Percentiles rank a stretch among this genome's conserved stretches.
Conservation (phyloP, 2,888 invertebrate species). For the Parnassius apollo region DNA sequence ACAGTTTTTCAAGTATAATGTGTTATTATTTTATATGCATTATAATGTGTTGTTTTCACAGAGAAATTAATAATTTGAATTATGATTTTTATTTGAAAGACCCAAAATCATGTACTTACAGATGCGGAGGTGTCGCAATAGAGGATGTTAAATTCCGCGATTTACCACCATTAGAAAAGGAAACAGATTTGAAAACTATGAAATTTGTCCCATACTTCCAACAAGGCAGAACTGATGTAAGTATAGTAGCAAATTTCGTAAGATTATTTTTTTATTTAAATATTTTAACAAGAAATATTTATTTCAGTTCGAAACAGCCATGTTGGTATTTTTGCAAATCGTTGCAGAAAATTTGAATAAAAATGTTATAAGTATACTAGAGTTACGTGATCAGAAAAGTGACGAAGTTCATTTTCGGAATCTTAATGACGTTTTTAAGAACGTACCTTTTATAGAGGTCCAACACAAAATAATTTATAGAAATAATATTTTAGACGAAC, state of each 20-base stretch:
- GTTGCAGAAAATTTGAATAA: conserved; percentile 43
- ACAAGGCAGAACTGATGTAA: conserved; percentile 37
- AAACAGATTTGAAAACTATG: conserved; percentile 35
- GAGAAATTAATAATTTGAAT: no score
- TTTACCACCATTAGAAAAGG: conserved; percentile 30
- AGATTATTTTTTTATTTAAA: no score
- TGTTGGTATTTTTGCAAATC: conserved; percentile 41
- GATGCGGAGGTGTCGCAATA: conserved; percentile 53
- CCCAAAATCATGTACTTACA: conserved; percentile 29
- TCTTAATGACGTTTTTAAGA: conserved; percentile 29
- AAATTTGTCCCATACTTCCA: conserved; percentile 43
- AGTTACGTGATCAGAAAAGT: conserved; percentile 32
- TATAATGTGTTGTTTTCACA: no score
- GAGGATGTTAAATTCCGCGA: conserved; percentile 42
- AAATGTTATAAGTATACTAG: conserved; percentile 35
- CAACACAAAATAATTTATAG: conserved; percentile 29
- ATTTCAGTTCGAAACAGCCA: conserved; percentile 36
- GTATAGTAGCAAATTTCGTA: conserved; percentile 21
- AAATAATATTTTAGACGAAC: conserved; percentile 24
- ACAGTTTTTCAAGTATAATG: no score
- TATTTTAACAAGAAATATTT: not conserved
- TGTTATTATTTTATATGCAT: no score
- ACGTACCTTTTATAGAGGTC: conserved; percentile 31
- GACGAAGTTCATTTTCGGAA: conserved; percentile 27
- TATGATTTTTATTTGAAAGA: no score